phyloP scores from a whole-genome alignment of 1,140 invertebrate genomes.

The Acromyrmex heyeri region DNA sequence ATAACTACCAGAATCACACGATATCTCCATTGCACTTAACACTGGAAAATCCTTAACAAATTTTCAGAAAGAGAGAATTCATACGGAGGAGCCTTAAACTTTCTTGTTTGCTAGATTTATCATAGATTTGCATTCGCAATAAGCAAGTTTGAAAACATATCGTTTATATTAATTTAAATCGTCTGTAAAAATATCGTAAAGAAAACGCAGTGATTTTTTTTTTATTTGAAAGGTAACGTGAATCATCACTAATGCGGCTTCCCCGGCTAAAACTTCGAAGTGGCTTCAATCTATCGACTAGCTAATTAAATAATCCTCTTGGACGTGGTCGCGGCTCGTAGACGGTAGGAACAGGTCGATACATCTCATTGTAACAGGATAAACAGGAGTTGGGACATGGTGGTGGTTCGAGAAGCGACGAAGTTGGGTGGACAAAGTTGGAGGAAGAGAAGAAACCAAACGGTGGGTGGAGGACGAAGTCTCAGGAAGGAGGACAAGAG shows the following conservation, averaged over 20 bases:
- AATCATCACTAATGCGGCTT: background rate
- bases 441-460: conserved; percentile 30
- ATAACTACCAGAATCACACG: background rate
- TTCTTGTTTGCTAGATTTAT: background rate
- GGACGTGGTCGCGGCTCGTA: conserved; percentile 78
- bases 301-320: conserved; percentile 86
- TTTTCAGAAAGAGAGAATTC: background rate
- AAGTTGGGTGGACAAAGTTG: conserved; percentile 6
- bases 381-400: conserved; percentile 85
- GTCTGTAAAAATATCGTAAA: background rate
- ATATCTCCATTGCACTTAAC: background rate
- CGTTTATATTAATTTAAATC: background rate
- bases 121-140: background rate
- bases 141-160: background rate
- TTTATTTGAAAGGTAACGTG: background rate
- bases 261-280: background rate
- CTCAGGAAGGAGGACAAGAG: conserved; percentile 52
- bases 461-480: conserved; percentile 38
- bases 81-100: background rate
- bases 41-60: background rate
- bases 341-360: conserved; percentile 83
- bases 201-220: background rate
- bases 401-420: conserved; percentile 62
- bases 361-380: conserved; percentile 86
- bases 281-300: conserved; percentile 74